phyloP scores from a whole-genome alignment of 2,888 invertebrate genomes.

The Cephus sareptanus region DNA sequence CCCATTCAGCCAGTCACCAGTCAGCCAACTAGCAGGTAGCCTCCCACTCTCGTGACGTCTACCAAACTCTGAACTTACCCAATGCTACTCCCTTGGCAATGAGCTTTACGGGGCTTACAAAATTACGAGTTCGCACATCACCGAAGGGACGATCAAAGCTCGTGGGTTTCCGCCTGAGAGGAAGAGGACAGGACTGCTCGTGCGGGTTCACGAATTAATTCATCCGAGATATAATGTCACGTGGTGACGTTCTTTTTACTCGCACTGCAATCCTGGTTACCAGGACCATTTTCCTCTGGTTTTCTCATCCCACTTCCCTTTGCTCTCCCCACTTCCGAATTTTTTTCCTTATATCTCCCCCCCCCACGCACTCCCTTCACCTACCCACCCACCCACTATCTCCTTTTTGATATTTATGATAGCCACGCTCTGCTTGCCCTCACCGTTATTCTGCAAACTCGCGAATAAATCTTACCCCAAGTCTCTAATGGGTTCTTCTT shows the following conservation, averaged over 20 bases:
- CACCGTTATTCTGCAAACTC: neutral
- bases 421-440: neutral
- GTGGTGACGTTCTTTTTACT: neutral
- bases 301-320: neutral
- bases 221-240: conserved; percentile 7
- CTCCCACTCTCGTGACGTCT: neutral
- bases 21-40: neutral
- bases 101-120: conserved; percentile 4
- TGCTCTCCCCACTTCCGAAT: neutral
- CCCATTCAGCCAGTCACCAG: neutral
- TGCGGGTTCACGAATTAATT: conserved; percentile 18
- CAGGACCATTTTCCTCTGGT: neutral
- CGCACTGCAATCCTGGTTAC: neutral
- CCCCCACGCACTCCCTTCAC: neutral
- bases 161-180: neutral
- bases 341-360: neutral
- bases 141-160: neutral
- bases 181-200: neutral
- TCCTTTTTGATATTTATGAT: conserved; percentile 2
- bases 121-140: conserved; percentile 6
- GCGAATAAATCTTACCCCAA: neutral
- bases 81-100: neutral
- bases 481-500: neutral
- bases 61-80: neutral
- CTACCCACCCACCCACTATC: neutral